Conservation (phyloP, 1,140 invertebrate genomes). For the Trissolcus basalis region DNA sequence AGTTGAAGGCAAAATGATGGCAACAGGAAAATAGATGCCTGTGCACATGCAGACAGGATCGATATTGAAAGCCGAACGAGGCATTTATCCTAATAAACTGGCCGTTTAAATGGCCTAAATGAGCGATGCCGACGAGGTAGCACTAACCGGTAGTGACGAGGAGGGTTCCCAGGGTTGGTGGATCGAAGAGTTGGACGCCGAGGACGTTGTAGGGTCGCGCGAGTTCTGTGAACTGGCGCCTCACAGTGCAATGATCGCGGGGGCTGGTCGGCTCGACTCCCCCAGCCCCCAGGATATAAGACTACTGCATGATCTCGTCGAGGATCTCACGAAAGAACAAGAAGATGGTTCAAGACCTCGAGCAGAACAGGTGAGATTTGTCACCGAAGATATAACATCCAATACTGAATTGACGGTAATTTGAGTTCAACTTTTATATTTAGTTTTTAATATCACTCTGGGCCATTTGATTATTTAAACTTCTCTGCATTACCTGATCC, state of each 20-base stretch:
- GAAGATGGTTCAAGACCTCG: conserved; percentile 65
- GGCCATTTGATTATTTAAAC: too few species aligned
- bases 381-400: neutral
- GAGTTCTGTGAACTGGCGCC: conserved; percentile 72
- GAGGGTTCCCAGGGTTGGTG: conserved; percentile 50
- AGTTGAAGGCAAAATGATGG: too few species aligned
- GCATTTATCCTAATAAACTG: conserved; percentile 36
- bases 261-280: conserved; percentile 70
- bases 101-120: conserved; percentile 69
- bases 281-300: conserved; percentile 73
- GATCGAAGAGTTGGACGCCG: conserved; percentile 41
- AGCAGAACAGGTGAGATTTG: conserved; percentile 67
- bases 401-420: neutral
- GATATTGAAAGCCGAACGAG: neutral
- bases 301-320: conserved; percentile 70
- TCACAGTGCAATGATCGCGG: conserved; percentile 70
- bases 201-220: conserved; percentile 36
- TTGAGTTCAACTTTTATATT: neutral
- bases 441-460: too few species aligned
- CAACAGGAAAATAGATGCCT: neutral
- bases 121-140: conserved; percentile 70
- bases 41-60: neutral
- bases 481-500: too few species aligned
- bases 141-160: conserved; percentile 49
- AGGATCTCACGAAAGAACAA: conserved; percentile 71